A percentile compares a stretch with the other conserved stretches of the same genome.
Conservation (phyloP, 2,888 invertebrate species). For the Coenonympha arcania region DNA sequence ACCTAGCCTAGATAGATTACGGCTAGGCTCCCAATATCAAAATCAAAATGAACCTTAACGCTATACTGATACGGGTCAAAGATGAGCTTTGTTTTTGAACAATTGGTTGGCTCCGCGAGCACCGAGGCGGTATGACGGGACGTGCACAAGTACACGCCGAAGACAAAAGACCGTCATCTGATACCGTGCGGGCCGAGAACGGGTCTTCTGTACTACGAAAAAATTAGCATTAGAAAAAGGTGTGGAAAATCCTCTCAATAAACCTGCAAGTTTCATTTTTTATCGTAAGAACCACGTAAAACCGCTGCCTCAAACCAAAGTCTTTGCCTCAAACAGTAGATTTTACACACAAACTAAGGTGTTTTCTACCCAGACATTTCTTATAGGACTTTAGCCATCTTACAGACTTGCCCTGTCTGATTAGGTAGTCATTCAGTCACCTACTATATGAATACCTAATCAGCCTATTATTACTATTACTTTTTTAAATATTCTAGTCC, state of each 20-base stretch:
- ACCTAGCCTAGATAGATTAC: conserved; percentile 17
- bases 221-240: conserved; percentile 15
- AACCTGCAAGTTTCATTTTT: neutral
- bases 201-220: conserved; percentile 19
- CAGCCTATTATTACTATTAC: too few species aligned
- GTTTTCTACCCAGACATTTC: too few species aligned
- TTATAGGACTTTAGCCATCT: too few species aligned
- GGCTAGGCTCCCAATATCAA: neutral
- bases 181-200: conserved; percentile 36
- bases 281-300: too few species aligned
- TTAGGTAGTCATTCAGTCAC: too few species aligned
- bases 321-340: too few species aligned
- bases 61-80: conserved; percentile 24
- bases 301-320: too few species aligned
- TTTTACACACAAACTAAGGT: too few species aligned
- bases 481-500: too few species aligned
- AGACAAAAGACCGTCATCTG: conserved; percentile 61
- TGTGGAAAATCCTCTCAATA: conserved; percentile 6
- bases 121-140: conserved; percentile 35
- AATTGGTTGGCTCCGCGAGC: conserved; percentile 36
- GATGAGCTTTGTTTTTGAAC: conserved; percentile 20
- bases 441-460: too few species aligned
- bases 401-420: too few species aligned
- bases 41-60: conserved; percentile 14
- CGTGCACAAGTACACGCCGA: conserved; percentile 48